Percentiles rank a stretch among this genome's conserved stretches.
These are phyloP conservation scores for Dicentrarchus labrax DNA, from an alignment of 2,113 vertebrate genomes.

Conservation along the genomic window DNA sequence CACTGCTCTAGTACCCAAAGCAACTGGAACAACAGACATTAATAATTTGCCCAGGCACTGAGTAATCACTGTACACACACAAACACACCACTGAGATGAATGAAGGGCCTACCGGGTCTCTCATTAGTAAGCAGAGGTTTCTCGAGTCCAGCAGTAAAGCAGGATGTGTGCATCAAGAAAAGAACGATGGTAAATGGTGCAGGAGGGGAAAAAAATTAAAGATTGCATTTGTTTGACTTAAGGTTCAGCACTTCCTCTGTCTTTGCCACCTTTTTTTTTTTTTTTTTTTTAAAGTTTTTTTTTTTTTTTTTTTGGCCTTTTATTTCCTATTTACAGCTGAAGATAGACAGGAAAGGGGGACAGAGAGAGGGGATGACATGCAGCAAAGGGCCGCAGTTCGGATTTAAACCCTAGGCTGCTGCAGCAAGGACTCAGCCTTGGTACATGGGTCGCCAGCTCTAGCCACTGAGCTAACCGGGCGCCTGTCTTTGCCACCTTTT, in stretches of 20 bases:
- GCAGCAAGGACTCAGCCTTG: too few relatives aligned
- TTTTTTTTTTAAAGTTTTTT: too few relatives aligned
- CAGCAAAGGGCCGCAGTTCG: too few relatives aligned
- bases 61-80: slow-evolving; percentile 43
- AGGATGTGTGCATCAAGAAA: background rate
- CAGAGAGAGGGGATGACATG: too few relatives aligned
- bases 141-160: background rate
- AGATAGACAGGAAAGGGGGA: too few relatives aligned
- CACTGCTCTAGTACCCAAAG: slow-evolving; percentile 40
- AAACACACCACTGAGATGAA: slow-evolving; percentile 29
- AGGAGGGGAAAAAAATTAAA: slow-evolving; percentile 1
- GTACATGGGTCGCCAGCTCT: too few relatives aligned
- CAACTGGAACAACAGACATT: slow-evolving; percentile 53
- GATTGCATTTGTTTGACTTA: slow-evolving; percentile 13
- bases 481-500: background rate
- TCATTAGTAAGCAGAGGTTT: slow-evolving; percentile 48
- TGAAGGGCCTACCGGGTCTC: slow-evolving; percentile 16
- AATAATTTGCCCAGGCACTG: slow-evolving; percentile 67
- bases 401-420: too few relatives aligned
- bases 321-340: too few relatives aligned
- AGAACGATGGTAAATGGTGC: background rate
- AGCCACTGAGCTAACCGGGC: too few relatives aligned
- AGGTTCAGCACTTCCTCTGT: background rate
- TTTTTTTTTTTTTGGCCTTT: too few relatives aligned
- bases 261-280: background rate